Conservation (phyloP, 2,113 vertebrate species). For the Leptosomus discolor region DNA sequence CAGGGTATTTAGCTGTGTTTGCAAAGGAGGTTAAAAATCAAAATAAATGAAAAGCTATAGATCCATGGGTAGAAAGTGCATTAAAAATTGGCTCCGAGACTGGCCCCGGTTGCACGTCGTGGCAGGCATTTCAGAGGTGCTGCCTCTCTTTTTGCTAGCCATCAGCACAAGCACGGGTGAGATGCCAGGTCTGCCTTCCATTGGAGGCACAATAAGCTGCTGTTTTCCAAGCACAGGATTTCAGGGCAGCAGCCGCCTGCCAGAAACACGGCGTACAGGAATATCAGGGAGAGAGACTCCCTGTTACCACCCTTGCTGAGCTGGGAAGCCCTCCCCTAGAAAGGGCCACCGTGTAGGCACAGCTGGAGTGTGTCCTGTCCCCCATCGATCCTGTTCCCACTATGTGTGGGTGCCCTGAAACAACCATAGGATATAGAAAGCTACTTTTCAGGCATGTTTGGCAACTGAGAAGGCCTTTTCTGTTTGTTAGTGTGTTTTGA, state of each 20-base stretch:
- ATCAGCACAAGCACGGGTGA: accelerated
- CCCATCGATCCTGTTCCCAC: neutral
- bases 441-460: neutral
- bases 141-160: neutral
- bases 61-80: neutral
- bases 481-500: neutral
- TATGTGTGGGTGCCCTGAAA: neutral
- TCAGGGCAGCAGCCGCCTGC: neutral
- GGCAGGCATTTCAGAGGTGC: neutral
- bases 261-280: neutral
- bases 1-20: neutral
- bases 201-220: neutral
- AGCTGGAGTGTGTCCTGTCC: neutral
- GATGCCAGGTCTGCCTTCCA: accelerated
- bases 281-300: accelerated
- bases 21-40: neutral
- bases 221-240: neutral
- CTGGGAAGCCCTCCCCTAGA: neutral
- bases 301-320: neutral
- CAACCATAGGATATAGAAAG: accelerated
- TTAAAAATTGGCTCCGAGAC: neutral
- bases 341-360: accelerated
- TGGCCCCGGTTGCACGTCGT: accelerated
- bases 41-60: neutral
- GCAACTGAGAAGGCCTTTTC: neutral